Conservation (phyloP, 2,797 vertebrate genomes). For the Atherinosoma microstoma region DNA sequence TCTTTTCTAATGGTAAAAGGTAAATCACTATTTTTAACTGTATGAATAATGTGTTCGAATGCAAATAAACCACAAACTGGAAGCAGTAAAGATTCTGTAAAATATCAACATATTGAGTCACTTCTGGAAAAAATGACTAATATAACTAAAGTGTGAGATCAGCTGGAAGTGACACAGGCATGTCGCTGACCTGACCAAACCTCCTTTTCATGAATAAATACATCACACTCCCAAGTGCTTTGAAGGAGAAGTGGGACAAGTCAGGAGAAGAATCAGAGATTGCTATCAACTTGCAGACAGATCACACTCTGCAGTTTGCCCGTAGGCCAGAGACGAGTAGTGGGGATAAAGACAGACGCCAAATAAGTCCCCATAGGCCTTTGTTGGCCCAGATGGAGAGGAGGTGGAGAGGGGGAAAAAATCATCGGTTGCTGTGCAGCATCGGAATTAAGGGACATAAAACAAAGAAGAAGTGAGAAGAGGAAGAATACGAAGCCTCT, state of each 20-base stretch:
- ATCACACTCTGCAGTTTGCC: slow-evolving; percentile 72
- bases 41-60: neutral
- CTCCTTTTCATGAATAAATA: slow-evolving; percentile 39
- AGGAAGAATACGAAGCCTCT: slow-evolving; percentile 49
- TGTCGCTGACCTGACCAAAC: slow-evolving; percentile 4
- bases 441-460: slow-evolving; percentile 76
- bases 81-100: neutral
- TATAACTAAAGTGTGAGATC: slow-evolving; percentile 4
- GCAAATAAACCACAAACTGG: neutral
- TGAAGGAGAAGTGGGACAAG: slow-evolving; percentile 39
- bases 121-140: neutral
- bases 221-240: slow-evolving; percentile 22
- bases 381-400: slow-evolving; percentile 51
- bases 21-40: neutral
- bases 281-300: slow-evolving; percentile 58
- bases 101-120: neutral
- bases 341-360: slow-evolving; percentile 65
- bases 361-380: slow-evolving; percentile 65
- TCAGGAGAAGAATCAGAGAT: slow-evolving; percentile 50
- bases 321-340: slow-evolving; percentile 66
- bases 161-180: slow-evolving; percentile 16
- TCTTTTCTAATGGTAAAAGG: slow-evolving; percentile 7
- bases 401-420: slow-evolving; percentile 26
- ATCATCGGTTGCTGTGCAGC: slow-evolving; percentile 46
- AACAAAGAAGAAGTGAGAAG: slow-evolving; percentile 54